Base-by-base conservation (phyloP, 1,140 invertebrate species). In the Ceratosolen fusciceps region DNA sequence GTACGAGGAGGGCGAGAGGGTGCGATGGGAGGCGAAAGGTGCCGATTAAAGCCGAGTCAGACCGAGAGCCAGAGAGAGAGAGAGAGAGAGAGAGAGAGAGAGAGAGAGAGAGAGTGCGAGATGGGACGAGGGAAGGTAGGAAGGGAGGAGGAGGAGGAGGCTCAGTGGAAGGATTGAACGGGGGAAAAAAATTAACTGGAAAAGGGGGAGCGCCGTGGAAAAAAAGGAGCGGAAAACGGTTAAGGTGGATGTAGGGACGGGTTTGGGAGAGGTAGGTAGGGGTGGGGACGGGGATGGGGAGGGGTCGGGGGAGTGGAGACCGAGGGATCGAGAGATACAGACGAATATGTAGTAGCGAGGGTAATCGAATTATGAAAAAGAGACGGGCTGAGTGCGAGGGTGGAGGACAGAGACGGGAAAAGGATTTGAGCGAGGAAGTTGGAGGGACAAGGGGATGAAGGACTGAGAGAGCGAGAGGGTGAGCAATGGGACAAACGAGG, bases 331-430 rank as follows among this genome's bases (percentile, higher is more conserved):
- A 56, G 26, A 49, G 29, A 58, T 52, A 67, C 60, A 67, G 26
- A 37, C 49, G 70, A 65, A 79, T 62, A 79, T 73, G 58, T 49
- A n/a, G n/a, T n/a, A 54, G 56, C 56, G 56, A 70, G 19, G 62
- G 34, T 77, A 77, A 77, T 77, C 67, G 67, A 77, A 77, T 77
- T 47, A 62, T 47, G 56, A 72, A 73, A 74, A 60, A 75, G 62
- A 62, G 77, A 47, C 74, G 52, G 21, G 16, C 34, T 37, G 54
- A 49, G 37, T 19, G 73, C 37, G 43, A 16, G 49, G 75, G 39
- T 26, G 77, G 37, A 72, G 43, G 68, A 43, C 67, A 5, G 43
- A 29, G 67, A 56, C 16, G 19, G 67, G 16, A 71, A 56, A 80
- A 73, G 80, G 47, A 67, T 77, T 43, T 24, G 49, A 56, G 73